These are phyloP conservation scores for Eupithecia pulchellata DNA, from an alignment of 2,888 invertebrate species.

Conservation along the genomic window DNA sequence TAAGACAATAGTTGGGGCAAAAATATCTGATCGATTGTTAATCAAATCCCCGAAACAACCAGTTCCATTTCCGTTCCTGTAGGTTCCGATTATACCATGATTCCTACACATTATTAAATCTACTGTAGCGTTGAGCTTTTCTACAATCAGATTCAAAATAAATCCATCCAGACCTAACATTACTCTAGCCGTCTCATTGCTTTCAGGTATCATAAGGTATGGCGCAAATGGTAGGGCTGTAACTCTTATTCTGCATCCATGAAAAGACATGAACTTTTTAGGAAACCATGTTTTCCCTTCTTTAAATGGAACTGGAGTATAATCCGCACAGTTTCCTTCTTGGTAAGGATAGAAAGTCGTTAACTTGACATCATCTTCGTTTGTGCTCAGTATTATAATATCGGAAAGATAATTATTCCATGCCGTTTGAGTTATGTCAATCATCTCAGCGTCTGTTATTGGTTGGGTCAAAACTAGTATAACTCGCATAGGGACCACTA, in stretches of 20 bases:
- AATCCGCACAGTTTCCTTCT: conserved; percentile 55
- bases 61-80: conserved; percentile 49
- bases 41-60: conserved; percentile 56
- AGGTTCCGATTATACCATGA: conserved; percentile 47
- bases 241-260: conserved; percentile 60
- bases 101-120: conserved; percentile 40
- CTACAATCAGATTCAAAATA: conserved; percentile 49
- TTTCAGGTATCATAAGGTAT: conserved; percentile 44
- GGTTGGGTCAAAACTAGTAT: conserved; percentile 54
- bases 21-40: conserved; percentile 55
- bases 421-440: conserved; percentile 52
- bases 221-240: conserved; percentile 51
- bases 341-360: conserved; percentile 63
- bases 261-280: conserved; percentile 62
- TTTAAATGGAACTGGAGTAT: conserved; percentile 51
- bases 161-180: conserved; percentile 59
- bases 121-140: conserved; percentile 58
- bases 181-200: conserved; percentile 49
- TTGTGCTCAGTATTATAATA: conserved; percentile 55
- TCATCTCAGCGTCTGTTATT: conserved; percentile 40
- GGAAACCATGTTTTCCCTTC: conserved; percentile 51
- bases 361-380: conserved; percentile 43
- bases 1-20: conserved; percentile 54
- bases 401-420: conserved; percentile 62
- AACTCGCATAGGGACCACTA: conserved; percentile 52